Evolutionary conservation across 1,140 invertebrate genomes (phyloP).

Genomic region (Chlorops oryzae): DNA sequence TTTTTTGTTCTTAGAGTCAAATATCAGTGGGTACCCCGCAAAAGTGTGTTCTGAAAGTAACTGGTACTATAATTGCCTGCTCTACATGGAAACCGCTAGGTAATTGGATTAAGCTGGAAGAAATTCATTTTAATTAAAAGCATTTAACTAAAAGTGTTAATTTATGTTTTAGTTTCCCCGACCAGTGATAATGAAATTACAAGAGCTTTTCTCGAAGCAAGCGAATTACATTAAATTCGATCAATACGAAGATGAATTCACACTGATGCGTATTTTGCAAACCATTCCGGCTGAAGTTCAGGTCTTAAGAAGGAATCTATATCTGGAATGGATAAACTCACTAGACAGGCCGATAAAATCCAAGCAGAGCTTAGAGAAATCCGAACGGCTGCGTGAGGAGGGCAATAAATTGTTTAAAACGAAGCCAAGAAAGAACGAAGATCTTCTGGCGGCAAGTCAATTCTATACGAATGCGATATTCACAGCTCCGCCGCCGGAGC

Average conservation of each 20-base stretch:
- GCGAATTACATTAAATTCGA: not conserved
- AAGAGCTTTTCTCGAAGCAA: conserved; percentile 8
- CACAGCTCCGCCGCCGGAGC: conserved; percentile 17
- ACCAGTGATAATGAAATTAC: too few species aligned
- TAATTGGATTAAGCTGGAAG: too few species aligned
- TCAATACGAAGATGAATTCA: conserved; percentile 24
- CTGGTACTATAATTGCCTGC: too few species aligned
- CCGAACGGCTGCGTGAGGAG: conserved; percentile 19
- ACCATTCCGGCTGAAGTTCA: conserved; percentile 5
- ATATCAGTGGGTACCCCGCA: too few species aligned
- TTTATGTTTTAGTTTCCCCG: too few species aligned
- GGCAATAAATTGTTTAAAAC: conserved; percentile 24
- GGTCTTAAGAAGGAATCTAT: not conserved
- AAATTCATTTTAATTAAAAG: too few species aligned
- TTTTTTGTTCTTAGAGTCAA: too few species aligned
- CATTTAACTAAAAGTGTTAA: too few species aligned
- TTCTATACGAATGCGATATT: conserved; percentile 32
- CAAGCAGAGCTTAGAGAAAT: not conserved
- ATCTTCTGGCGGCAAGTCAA: conserved; percentile 18
- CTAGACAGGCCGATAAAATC: conserved; percentile 7
- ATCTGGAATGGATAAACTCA: conserved; percentile 14
- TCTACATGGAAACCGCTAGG: too few species aligned
- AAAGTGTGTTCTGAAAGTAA: too few species aligned
- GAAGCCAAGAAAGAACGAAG: not conserved
- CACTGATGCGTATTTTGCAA: conserved; percentile 19